Evolutionary conservation across 1,140 invertebrate genomes (phyloP), one percentile per base, ranked within the genome.

Genomic region (Drosophila suzukii): DNA sequence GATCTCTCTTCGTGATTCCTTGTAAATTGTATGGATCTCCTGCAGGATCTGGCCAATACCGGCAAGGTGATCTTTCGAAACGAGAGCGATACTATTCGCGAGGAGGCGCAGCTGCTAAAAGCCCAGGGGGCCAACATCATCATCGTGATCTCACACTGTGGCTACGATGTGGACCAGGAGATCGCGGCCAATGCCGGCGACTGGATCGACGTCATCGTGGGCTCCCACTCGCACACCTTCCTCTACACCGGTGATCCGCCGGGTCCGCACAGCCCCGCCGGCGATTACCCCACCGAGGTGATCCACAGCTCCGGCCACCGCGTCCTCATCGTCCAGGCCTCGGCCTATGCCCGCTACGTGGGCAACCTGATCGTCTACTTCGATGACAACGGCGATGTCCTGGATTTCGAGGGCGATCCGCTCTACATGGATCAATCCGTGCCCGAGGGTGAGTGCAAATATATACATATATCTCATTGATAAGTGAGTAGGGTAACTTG

Each of bases 221-320:
- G 97, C 12, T 96, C 96, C n/a, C 97, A 98, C 84, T 96, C 96
- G 5, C 97, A 98, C 82, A 96, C 96, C 0, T 95, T 97, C 70
- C 93, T 97, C 0, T 97, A 94, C 84, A 94, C 93, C 2, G 94
- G 94, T 32, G 88, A 78, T 8, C 73, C 91, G 2, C 93, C 94
- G 0, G 94, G 94, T 4, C 92, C 92, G 0, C 94, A 96, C 49
- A 92, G 57, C 0, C 92, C 94, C 0, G 78, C 72, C 10, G 95
- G 94, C 10, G 86, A 93, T 2, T 97, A 97, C 92, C 96, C 96
- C 2, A 94, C 95, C 0, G 92, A 95, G 8, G 93, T 96, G 0
- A 93, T 82, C 0, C 94, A 96, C 73, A 68, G 82, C 15, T 94
- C 93, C 5, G 93, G 91, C 5, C 91, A 92, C 53, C 75, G 79